Conservation (phyloP, 2,113 vertebrate genomes). For the Aspiorhynchus laticeps region DNA sequence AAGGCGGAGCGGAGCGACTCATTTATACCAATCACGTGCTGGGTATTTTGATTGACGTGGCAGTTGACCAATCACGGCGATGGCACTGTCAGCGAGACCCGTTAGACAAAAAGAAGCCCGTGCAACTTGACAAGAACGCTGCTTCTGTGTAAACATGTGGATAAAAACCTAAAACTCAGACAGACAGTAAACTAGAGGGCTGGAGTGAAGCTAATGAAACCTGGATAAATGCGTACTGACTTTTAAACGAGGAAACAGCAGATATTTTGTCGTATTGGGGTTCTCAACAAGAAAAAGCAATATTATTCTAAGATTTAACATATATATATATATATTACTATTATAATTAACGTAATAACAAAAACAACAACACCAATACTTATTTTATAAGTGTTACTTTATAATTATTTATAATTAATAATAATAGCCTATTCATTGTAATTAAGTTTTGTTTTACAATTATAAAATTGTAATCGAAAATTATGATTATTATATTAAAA, state of each 20-base stretch:
- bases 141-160: slow-evolving; percentile 14
- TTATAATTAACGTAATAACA: neutral
- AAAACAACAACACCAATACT: neutral
- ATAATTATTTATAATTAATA: neutral
- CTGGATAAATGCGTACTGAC: neutral
- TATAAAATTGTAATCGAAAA: neutral
- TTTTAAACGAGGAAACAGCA: neutral
- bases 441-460: neutral
- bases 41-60: slow-evolving; percentile 46
- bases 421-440: neutral
- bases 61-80: slow-evolving; percentile 29
- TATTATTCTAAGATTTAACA: neutral
- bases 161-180: neutral
- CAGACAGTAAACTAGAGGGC: neutral
- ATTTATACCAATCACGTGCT: slow-evolving; percentile 59
- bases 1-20: slow-evolving; percentile 35
- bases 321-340: no score
- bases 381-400: neutral
- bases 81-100: neutral
- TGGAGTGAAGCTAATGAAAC: neutral
- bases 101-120: slow-evolving; percentile 22
- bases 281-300: neutral
- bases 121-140: slow-evolving; percentile 10
- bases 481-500: neutral
- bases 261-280: neutral